Evolutionary conservation across 2,888 invertebrate species (phyloP), one percentile per base, ranked within the genome.

Genomic region (Eurytoma californica): DNA sequence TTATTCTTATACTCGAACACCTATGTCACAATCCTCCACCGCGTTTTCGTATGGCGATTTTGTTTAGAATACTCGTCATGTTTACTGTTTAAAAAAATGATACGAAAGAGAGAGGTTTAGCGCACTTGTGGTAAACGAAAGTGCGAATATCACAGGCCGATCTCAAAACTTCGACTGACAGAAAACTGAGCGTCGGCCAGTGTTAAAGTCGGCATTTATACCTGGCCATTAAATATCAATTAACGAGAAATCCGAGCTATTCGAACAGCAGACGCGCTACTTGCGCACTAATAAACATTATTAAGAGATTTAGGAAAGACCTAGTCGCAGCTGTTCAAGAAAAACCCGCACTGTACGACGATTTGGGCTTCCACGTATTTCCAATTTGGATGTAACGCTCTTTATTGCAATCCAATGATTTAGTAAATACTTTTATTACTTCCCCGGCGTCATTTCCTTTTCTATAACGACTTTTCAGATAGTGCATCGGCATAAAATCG

Each of bases 21-120:
- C 30, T 30, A 30, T 47, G 74, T 74, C 74, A 74, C 60, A 65
- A 57, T 55, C 77, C 77, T 77, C 77, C 77, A 30, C 77, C 77
- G 12, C 77, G 69, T 70, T 77, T 77, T 3, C 77, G 77, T 14
- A 65, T 77, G 4, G 12, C 7, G 18, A 77, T 65, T 47, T 70
- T 65, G 30, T 66, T 51, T 3, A 72, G 39, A 18, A 77, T 66
- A 60, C 77, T 66, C 51, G 20, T 28, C 70, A 72, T 77, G 28
- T 70, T 70, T 47, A 12, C 39, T 39, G 39, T 39, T 39, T 39
- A 39, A 39, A 39, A 39, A 39, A 39, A 9, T 39, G 39, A 5
- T 9, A 1, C 39, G 39, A 7, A 39, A 1, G 39, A 39, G 39
- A 9, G 9, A 9, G 39, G 9, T 39, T 39, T 39, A 4, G 9